phyloP scores from a whole-genome alignment of 2,888 invertebrate genomes.

The Tachystola acroxantha region DNA sequence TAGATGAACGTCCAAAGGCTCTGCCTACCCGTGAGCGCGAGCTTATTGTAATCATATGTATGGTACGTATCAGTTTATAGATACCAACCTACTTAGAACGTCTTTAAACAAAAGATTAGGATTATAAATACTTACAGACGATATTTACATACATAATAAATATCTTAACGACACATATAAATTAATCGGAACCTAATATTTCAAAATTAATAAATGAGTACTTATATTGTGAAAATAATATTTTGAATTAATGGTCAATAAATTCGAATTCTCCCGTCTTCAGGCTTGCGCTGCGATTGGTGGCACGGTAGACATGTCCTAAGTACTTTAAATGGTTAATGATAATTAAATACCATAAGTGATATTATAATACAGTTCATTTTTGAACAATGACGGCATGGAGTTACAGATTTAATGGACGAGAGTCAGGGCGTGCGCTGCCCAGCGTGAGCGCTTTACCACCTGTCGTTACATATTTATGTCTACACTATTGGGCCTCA shows the following conservation, averaged over 20 bases:
- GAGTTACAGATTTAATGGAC: conserved; percentile 39
- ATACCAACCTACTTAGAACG: too few relatives aligned
- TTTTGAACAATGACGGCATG: conserved; percentile 35
- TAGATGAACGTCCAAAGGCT: too few relatives aligned
- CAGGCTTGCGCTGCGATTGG: conserved; percentile 70
- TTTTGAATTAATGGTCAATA: conserved; percentile 79
- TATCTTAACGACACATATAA: conserved; percentile 78
- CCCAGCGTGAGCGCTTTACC: conserved; percentile 76
- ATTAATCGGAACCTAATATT: conserved; percentile 79
- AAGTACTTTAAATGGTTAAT: conserved; percentile 26
- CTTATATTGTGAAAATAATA: conserved; percentile 79
- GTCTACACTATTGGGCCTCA: conserved; percentile 78
- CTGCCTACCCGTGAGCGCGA: too few relatives aligned
- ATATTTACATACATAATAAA: conserved; percentile 78
- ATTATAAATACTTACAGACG: conserved; percentile 65
- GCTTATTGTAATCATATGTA: too few relatives aligned
- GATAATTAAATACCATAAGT: conserved; percentile 41
- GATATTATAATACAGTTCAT: conserved; percentile 47
- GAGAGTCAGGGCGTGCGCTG: conserved; percentile 62
- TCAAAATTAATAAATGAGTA: conserved; percentile 79
- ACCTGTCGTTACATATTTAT: conserved; percentile 79
- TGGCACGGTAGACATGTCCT: conserved; percentile 21
- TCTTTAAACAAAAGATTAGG: conserved; percentile 70
- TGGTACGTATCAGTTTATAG: too few relatives aligned
- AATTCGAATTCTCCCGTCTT: conserved; percentile 78